These are phyloP conservation scores for Nothobranchius furzeri DNA, from an alignment of 2,113 vertebrate species.

Conservation along the genomic window DNA sequence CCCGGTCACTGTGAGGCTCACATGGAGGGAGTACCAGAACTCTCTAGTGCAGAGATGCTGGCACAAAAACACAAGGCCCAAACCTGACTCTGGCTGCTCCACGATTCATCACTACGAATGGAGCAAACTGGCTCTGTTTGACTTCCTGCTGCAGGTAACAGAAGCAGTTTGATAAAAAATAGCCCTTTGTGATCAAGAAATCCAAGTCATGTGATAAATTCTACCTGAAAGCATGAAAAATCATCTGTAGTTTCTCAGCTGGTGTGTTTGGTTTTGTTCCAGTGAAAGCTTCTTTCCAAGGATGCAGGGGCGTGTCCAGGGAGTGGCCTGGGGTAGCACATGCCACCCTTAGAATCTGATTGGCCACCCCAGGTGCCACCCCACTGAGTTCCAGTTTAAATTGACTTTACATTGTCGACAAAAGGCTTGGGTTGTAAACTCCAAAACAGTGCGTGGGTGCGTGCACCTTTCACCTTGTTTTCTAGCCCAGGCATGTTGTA, in stretches of 20 bases:
- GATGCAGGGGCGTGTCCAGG: too few species aligned
- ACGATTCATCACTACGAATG: conserved; percentile 90
- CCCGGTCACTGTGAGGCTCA: conserved; percentile 80
- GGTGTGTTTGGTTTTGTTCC: neutral
- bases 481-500: too few species aligned
- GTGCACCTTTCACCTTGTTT: too few species aligned
- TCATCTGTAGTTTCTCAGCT: neutral
- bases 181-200: too few species aligned
- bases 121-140: conserved; percentile 94
- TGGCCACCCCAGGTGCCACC: too few species aligned
- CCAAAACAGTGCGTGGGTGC: too few species aligned
- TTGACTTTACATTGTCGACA: too few species aligned
- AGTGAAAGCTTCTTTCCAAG: too few species aligned
- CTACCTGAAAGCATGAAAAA: neutral
- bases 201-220: too few species aligned
- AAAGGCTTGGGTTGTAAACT: neutral
- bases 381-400: too few species aligned
- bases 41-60: conserved; percentile 89
- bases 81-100: conserved; percentile 84
- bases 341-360: too few species aligned
- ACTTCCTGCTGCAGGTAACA: conserved; percentile 94
- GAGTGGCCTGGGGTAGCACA: too few species aligned
- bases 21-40: conserved; percentile 88
- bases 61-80: conserved; percentile 85
- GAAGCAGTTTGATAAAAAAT: neutral